phyloP scores from a whole-genome alignment of 2,113 vertebrate genomes.

The Peromyscus maniculatus region DNA sequence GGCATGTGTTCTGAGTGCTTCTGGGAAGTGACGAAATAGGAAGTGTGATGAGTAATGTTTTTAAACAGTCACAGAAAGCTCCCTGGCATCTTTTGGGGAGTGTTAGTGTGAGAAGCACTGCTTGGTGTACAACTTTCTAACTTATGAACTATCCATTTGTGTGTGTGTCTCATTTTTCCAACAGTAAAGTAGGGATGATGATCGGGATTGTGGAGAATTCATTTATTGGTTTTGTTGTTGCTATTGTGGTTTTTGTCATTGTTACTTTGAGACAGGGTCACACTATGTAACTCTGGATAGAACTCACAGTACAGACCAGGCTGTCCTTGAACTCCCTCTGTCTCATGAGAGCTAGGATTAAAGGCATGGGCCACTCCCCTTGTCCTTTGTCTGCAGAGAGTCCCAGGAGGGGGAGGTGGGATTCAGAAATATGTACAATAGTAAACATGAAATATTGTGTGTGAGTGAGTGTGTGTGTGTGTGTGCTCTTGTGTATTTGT shows the following conservation, averaged over 20 bases:
- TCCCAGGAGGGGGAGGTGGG: no score
- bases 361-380: background rate
- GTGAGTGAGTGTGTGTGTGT: background rate
- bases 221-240: background rate
- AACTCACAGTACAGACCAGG: background rate
- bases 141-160: background rate
- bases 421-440: background rate
- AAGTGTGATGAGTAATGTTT: background rate
- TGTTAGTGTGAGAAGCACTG: background rate
- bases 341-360: background rate
- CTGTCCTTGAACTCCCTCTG: background rate
- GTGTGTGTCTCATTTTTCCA: background rate
- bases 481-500: background rate
- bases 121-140: background rate
- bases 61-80: background rate
- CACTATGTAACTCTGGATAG: background rate
- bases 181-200: background rate
- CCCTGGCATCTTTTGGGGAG: background rate
- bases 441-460: background rate
- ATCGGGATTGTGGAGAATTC: background rate
- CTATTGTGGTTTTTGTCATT: background rate
- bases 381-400: background rate
- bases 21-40: background rate
- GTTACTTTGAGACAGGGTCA: background rate
- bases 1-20: background rate